Evolutionary conservation across 92 coral and sea anemone genomes (phyloP), one percentile per base, ranked within the genome.

Genomic region (Porites divaricata): DNA sequence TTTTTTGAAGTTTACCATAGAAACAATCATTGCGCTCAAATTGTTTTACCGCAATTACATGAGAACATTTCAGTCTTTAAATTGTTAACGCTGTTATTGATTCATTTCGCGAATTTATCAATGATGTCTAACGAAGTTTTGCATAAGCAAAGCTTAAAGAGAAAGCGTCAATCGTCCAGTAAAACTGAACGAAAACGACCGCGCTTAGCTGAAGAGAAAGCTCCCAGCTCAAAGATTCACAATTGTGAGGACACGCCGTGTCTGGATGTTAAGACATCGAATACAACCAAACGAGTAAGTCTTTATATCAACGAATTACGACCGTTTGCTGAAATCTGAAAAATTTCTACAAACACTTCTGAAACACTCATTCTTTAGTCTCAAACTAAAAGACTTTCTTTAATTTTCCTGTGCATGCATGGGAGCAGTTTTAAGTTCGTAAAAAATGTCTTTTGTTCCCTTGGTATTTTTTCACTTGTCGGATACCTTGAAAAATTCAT

Each of bases 201-300:
- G 6, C 72, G 49, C 19, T 24, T 78, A 54, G 49, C 57, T 9
- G 72, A 71, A 22, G 78, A 81, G 25, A 64, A 81, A 21, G 24
- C 61, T 14, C 62, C 72, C 9, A 14, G 78, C 10, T 19, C 71
- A 2, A 59, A 41, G 21, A 59, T 11, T 41, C 73, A 54, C 5
- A 48, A 72, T 20, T 9, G 9, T 45, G 58, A 14, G 41, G 70
- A 1, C 22, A 17, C 25, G 21, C 57, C 77, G 11, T 56, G 68
- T 14, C 85, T 48, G 17, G 56, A 35, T 35, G 45, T 28, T 13
- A 25, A 50, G 28, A 72, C 23, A 11, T 25, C n/a, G 14, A 74
- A 62, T 21, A 26, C 19, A 8, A 8, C 16, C 20, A 71, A 50
- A 81, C 61, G 86, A 71, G 86, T 81, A 22, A 61, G 86, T 59